A percentile compares a stretch with the other conserved stretches of the same genome.
Evolutionary conservation across 1,140 invertebrate genomes (phyloP).

Genomic region (Gonioctena quinquepunctata): DNA sequence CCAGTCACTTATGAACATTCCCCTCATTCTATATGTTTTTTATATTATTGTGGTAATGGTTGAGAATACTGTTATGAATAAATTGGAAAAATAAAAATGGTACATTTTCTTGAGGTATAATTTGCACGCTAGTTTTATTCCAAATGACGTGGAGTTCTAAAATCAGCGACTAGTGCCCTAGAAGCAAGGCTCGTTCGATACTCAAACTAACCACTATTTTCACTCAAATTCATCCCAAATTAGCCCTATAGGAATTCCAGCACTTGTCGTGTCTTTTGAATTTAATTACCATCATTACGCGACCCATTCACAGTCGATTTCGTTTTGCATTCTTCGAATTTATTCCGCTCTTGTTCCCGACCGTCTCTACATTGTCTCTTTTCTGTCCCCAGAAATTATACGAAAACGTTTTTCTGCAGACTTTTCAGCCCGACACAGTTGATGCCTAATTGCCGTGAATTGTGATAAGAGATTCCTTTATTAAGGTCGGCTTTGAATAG

Average conservation of each 20-base stretch:
- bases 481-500: not conserved
- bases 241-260: conserved; percentile 3
- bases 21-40: too few relatives aligned
- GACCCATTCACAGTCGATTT: conserved; percentile 4
- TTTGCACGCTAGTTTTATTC: too few relatives aligned
- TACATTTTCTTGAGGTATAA: too few relatives aligned
- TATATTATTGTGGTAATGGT: too few relatives aligned
- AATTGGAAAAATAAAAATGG: too few relatives aligned
- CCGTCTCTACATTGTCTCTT: conserved; percentile 3
- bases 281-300: conserved; percentile 14
- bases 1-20: too few relatives aligned
- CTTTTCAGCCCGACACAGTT: not conserved
- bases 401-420: not conserved
- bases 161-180: not conserved
- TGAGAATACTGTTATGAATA: too few relatives aligned
- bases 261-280: conserved; percentile 13
- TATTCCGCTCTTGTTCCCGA: conserved; percentile 1
- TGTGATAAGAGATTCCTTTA: conserved; percentile 13
- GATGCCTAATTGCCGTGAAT: conserved; percentile 8
- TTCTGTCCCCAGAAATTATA: conserved; percentile 2
- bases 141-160: not conserved
- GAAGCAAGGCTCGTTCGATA: not conserved
- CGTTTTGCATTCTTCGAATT: conserved; percentile 8
- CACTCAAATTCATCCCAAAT: not conserved
- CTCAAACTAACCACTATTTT: not conserved